A percentile compares a stretch with the other conserved stretches of the same genome.
These are phyloP conservation scores for Leuctra nigra DNA, from an alignment of 2,888 invertebrate species.

Conservation along the genomic window DNA sequence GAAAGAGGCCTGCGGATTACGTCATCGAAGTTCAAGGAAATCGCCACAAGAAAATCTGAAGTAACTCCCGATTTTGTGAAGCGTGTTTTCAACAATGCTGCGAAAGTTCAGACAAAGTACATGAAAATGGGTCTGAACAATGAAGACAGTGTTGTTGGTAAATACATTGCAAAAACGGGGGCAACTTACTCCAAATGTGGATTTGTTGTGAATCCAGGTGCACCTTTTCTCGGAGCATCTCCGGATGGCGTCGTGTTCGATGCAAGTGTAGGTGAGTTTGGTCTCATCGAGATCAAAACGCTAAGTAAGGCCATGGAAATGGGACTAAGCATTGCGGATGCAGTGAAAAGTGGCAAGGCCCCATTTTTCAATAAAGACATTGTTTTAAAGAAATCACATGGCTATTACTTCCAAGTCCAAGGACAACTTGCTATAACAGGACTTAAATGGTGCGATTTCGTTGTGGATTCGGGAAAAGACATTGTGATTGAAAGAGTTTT, in stretches of 20 bases:
- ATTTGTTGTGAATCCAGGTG: constrained; percentile 16
- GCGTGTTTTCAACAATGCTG: neutral
- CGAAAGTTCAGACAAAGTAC: neutral
- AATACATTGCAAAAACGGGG: neutral
- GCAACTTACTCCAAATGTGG: neutral
- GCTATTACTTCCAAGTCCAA: constrained; percentile 22
- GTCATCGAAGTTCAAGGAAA: neutral
- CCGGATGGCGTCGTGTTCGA: constrained; percentile 22
- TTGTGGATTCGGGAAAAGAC: neutral
- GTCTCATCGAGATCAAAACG: neutral
- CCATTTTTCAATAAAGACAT: neutral
- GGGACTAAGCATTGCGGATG: neutral
- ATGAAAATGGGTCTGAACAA: neutral
- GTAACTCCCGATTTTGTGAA: constrained; percentile 2
- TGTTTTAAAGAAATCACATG: neutral
- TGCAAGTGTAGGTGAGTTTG: neutral
- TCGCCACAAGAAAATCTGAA: neutral
- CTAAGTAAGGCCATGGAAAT: neutral
- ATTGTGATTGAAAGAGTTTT: neutral
- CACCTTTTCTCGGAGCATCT: constrained; percentile 21
- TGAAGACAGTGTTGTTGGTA: neutral
- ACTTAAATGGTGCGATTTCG: neutral
- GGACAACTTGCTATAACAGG: neutral
- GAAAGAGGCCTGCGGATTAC: neutral
- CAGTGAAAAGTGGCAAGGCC: neutral